These are phyloP conservation scores for Sympetrum striolatum DNA, from an alignment of 2,888 invertebrate species.

Conservation along the genomic window DNA sequence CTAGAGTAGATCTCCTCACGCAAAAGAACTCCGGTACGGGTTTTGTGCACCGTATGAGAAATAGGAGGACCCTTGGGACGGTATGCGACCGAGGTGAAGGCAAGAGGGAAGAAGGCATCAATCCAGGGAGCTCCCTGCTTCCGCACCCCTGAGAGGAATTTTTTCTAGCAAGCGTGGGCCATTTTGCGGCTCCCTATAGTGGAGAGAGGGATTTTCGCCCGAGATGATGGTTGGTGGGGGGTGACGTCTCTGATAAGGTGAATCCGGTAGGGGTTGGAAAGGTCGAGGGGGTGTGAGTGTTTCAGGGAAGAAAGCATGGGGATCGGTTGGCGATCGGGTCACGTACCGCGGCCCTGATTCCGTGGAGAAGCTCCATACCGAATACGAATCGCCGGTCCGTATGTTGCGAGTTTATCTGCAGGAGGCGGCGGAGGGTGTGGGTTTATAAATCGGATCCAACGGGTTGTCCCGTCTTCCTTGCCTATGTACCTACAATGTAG, in stretches of 20 bases:
- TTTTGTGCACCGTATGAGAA: not conserved
- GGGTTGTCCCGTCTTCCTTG: too few species aligned
- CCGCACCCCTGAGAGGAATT: not conserved
- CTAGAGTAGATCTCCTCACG: not conserved
- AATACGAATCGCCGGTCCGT: not conserved
- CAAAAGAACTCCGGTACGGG: not conserved
- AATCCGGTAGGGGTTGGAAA: not conserved
- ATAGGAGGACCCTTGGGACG: not conserved
- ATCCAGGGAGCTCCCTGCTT: not conserved
- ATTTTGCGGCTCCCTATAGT: not conserved
- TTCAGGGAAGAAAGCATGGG: not conserved
- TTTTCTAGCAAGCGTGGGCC: not conserved
- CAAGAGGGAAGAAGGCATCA: not conserved
- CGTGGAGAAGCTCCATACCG: not conserved
- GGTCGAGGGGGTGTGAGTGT: not conserved
- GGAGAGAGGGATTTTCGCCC: not conserved
- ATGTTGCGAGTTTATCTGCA: too few species aligned
- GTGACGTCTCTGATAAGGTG: not conserved
- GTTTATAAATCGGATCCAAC: too few species aligned
- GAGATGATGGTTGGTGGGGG: not conserved
- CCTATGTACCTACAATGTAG: too few species aligned
- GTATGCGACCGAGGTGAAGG: not conserved
- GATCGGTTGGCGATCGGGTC: not conserved
- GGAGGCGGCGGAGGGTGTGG: too few species aligned
- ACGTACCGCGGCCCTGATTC: not conserved